Evolutionary conservation across 2,888 invertebrate genomes (phyloP), one percentile per base, ranked within the genome.

Genomic region (Aproaerema taeniolella): DNA sequence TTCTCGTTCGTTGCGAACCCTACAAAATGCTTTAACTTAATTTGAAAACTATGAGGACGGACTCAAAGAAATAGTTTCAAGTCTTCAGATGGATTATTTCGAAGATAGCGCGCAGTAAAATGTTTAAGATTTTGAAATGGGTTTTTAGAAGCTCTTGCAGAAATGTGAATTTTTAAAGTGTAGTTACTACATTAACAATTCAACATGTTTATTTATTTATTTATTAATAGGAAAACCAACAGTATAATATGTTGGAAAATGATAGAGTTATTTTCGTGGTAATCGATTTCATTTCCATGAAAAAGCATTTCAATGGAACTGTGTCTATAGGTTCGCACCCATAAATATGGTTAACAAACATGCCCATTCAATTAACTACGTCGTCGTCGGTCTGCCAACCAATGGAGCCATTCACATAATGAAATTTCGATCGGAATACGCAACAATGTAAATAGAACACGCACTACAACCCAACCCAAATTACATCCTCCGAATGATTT

Each of bases 21-120:
- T 49, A 53, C 52, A 52, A 62, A 61, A 55, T 56, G 49, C 53
- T 62, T 58, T 62, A 72, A 74, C 67, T 73, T 73, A 73, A 76
- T 77, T 75, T 69, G 65, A 65, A 72, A 79, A 76, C 75, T 78
- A 75, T 73, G 67, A 64, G 70, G 65, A 55, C 47, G 54, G 53
- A 61, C 52, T 65, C 73, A 75, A 77, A 75, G 75, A 80, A 80
- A 79, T 79, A 74, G 76, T 82, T 80, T 41, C 42, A 50, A 41
- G 45, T 60, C 56, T 57, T 48, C 45, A 46, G 52, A 52, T 48
- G 53, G 50, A 50, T 50, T 55, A 56, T 43, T 15, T 25, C 16
- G 26, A 26, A 26, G 20, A 5, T 26, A 26, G 8, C 26, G 26
- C 26, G 26, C 8, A 3, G n/a, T n/a, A n/a, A n/a, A n/a, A 26